Conservation (phyloP, 2,113 vertebrate genomes). For the Salvelinus fontinalis region DNA sequence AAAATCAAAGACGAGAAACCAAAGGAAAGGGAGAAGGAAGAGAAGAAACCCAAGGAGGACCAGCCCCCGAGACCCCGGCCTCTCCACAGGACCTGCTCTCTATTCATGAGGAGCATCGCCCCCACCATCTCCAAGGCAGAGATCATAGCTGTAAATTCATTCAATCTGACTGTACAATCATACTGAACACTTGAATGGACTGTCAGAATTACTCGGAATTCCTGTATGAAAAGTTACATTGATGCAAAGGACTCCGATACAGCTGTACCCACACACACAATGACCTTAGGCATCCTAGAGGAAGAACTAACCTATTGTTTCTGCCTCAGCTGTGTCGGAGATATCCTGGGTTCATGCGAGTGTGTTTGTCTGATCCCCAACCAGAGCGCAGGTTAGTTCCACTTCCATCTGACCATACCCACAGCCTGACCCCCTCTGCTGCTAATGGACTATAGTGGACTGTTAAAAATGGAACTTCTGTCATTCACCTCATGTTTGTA, state of each 20-base stretch:
- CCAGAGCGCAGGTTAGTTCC: constrained; percentile 82
- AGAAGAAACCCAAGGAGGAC: constrained; percentile 80
- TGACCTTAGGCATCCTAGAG: not conserved
- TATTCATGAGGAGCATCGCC: constrained; percentile 91
- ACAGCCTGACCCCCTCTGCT: not conserved
- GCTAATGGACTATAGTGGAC: not conserved
- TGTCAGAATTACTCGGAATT: not conserved
- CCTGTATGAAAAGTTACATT: too few species aligned
- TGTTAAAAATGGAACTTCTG: not conserved
- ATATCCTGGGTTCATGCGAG: constrained; percentile 88
- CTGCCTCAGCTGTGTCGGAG: constrained; percentile 80
- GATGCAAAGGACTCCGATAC: too few species aligned
- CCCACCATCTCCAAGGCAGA: constrained; percentile 88
- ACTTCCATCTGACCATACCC: not conserved
- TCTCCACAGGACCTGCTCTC: constrained; percentile 87
- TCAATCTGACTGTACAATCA: not conserved
- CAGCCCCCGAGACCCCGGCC: constrained; percentile 80
- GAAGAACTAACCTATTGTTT: not conserved
- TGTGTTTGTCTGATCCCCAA: constrained; percentile 88
- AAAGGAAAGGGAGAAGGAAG: constrained; percentile 66
- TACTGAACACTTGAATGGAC: not conserved
- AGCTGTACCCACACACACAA: too few species aligned
- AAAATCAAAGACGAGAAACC: constrained; percentile 62
- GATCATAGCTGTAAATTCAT: constrained; percentile 84
- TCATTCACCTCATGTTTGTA: not conserved